Evolutionary conservation across 2,113 vertebrate species (phyloP).

Genomic region (Varanus salvator): DNA sequence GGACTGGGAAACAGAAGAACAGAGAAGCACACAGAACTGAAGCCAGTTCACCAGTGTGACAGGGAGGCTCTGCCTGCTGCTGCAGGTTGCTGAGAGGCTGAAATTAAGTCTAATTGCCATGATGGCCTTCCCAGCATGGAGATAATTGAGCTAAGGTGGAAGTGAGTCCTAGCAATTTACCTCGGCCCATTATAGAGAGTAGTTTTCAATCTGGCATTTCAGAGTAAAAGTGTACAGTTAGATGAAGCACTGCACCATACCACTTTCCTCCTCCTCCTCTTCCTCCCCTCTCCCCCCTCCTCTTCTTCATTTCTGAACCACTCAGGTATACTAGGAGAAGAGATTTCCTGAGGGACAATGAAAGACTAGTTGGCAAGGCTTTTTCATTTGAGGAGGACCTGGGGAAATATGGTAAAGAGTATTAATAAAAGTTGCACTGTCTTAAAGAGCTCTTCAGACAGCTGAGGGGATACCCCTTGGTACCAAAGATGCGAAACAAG

Average conservation of each 20-base stretch:
- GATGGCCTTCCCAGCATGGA: neutral
- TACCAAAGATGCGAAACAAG: neutral
- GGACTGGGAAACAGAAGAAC: neutral
- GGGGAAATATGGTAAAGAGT: constrained; percentile 17
- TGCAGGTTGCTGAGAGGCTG: neutral
- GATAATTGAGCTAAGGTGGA: neutral
- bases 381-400: neutral
- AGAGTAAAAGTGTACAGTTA: constrained; percentile 23
- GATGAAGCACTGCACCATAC: constrained; percentile 13
- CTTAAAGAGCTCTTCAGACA: constrained; percentile 8
- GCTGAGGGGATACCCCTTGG: constrained; percentile 1
- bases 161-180: neutral
- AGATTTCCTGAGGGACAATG: constrained; percentile 31
- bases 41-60: neutral
- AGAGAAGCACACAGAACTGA: neutral
- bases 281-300: too few relatives aligned
- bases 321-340: neutral
- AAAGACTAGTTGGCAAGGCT: neutral
- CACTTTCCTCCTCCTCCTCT: neutral
- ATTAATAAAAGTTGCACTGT: constrained; percentile 34
- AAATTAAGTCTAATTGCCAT: constrained; percentile 6
- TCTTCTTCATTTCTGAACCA: neutral
- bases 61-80: neutral
- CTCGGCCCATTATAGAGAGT: neutral
- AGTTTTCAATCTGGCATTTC: constrained; percentile 31